A percentile compares a stretch with the other conserved stretches of the same genome.
Conservation (phyloP, 1,140 invertebrate genomes). For the Ladona fulva region DNA sequence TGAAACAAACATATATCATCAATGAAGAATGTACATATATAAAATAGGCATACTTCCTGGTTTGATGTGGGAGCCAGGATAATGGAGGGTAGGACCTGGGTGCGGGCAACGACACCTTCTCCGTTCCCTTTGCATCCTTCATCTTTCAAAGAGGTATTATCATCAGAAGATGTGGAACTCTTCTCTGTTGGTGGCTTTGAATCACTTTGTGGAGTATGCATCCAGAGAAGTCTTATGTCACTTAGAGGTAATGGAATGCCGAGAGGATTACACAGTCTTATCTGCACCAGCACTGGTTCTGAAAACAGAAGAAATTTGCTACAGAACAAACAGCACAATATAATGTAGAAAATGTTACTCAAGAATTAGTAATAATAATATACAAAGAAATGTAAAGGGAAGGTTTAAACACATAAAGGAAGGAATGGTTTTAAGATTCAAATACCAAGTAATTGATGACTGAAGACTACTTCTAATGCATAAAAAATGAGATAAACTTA, state of each 20-base stretch:
- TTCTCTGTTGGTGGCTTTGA: too few species aligned
- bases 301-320: slow-evolving; percentile 30
- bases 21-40: background rate
- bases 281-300: slow-evolving; percentile 72
- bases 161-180: too few species aligned
- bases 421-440: too few species aligned
- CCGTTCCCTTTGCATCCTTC: background rate
- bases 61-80: background rate
- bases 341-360: too few species aligned
- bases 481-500: too few species aligned
- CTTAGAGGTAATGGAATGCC: slow-evolving; percentile 60
- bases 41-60: background rate
- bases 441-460: too few species aligned
- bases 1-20: background rate
- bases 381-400: slow-evolving; percentile 19
- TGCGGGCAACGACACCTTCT: background rate
- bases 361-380: too few species aligned
- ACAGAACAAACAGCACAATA: too few species aligned
- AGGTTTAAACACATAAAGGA: slow-evolving; percentile 18
- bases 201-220: slow-evolving; percentile 39
- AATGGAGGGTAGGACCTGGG: background rate
- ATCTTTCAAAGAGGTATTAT: background rate
- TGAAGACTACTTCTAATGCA: too few species aligned
- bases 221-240: slow-evolving; percentile 73
- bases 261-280: slow-evolving; percentile 71